Conservation (phyloP, 2,797 vertebrate genomes). For the Falco rusticolus region DNA sequence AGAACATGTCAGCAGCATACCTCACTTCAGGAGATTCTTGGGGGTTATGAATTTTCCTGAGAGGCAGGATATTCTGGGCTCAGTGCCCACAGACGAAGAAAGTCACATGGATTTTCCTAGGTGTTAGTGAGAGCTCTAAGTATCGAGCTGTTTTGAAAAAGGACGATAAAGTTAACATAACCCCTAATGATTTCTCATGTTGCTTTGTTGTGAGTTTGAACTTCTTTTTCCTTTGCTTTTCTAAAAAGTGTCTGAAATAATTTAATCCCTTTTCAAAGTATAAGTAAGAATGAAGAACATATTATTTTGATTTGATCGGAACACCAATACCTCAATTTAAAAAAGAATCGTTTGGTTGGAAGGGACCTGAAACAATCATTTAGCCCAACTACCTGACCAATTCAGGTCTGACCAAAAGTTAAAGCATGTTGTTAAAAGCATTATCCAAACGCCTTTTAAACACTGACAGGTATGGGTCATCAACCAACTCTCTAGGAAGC, state of each 20-base stretch:
- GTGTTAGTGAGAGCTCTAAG: background rate
- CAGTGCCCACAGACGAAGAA: background rate
- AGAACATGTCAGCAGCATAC: background rate
- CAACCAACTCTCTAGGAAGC: no score
- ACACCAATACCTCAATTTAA: background rate
- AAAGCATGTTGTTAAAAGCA: no score
- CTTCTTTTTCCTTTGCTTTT: background rate
- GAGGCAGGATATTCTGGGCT: background rate
- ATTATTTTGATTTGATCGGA: background rate
- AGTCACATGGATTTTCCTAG: background rate
- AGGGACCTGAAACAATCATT: no score
- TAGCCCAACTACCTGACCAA: no score
- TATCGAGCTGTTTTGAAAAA: background rate
- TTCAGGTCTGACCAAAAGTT: no score
- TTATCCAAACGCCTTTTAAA: no score
- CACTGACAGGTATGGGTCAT: no score
- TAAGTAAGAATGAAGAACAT: background rate
- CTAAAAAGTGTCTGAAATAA: background rate
- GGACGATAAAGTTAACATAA: accelerated
- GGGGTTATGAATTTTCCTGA: background rate
- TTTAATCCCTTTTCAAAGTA: background rate
- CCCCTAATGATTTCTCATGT: background rate
- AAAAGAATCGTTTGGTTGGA: no score
- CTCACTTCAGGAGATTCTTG: background rate
- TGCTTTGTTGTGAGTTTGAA: background rate